These are phyloP conservation scores for Busseola fusca DNA, from an alignment of 2,888 invertebrate species.

Conservation along the genomic window DNA sequence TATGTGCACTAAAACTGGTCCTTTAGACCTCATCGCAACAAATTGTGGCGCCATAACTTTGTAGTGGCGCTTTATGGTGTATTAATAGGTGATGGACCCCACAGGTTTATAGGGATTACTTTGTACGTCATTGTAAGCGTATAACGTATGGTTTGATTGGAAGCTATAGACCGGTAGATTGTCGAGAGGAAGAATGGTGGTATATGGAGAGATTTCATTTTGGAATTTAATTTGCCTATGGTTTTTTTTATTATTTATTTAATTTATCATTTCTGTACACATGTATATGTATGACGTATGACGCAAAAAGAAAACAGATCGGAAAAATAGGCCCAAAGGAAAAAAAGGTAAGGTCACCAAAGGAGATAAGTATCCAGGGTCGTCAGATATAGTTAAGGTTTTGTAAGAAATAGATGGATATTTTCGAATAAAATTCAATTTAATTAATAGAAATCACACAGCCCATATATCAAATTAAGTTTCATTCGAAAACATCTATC, in stretches of 20 bases:
- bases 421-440: too few species aligned
- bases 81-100: slow-evolving; percentile 63
- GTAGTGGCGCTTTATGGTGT: slow-evolving; percentile 65
- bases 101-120: slow-evolving; percentile 61
- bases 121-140: slow-evolving; percentile 46
- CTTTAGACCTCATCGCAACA: slow-evolving; percentile 38
- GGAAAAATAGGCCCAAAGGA: too few species aligned
- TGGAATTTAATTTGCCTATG: neutral
- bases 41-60: slow-evolving; percentile 64
- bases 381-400: too few species aligned
- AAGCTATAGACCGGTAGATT: neutral
- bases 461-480: too few species aligned
- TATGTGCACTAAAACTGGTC: slow-evolving; percentile 32
- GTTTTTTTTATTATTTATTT: neutral
- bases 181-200: neutral
- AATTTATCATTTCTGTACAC: too few species aligned
- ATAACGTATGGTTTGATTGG: slow-evolving; percentile 8
- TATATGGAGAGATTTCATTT: neutral
- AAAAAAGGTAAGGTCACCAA: too few species aligned
- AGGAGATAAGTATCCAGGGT: too few species aligned
- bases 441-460: too few species aligned
- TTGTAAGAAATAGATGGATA: too few species aligned
- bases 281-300: too few species aligned
- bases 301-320: too few species aligned
- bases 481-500: too few species aligned